phyloP scores from a whole-genome alignment of 2,888 invertebrate genomes.

The Dicyrtoma fusca region DNA sequence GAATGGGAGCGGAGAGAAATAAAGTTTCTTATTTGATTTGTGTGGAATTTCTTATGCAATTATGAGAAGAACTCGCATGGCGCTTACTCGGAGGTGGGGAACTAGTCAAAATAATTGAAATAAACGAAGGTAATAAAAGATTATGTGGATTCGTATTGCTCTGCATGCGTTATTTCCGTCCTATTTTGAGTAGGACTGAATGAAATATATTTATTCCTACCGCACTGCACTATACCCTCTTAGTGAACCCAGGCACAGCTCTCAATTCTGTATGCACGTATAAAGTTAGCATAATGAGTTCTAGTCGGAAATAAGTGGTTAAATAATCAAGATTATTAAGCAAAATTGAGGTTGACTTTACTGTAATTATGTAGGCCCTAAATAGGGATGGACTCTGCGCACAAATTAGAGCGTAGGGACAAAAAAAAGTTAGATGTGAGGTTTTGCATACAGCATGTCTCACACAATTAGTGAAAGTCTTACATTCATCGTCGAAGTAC shows the following conservation, averaged over 20 bases:
- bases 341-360: constrained; percentile 22
- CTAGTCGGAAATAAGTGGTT: constrained; percentile 33
- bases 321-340: constrained; percentile 34
- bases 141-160: constrained; percentile 13
- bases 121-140: constrained; percentile 47
- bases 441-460: no score
- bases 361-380: background rate
- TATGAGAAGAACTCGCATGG: background rate
- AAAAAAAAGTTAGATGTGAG: background rate
- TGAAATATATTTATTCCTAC: no score
- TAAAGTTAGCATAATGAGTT: constrained; percentile 20
- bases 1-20: constrained; percentile 7
- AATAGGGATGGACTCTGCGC: no score
- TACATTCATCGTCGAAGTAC: no score
- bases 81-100: constrained; percentile 8
- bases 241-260: no score
- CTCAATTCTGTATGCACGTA: background rate
- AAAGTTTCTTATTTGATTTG: constrained; percentile 20
- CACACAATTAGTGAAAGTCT: no score
- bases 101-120: constrained; percentile 49
- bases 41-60: constrained; percentile 6
- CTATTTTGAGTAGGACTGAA: no score
- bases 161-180: background rate
- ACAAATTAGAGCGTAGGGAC: background rate
- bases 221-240: no score